phyloP scores from a whole-genome alignment of 2,888 invertebrate species.

The Eupeodes latifasciatus region DNA sequence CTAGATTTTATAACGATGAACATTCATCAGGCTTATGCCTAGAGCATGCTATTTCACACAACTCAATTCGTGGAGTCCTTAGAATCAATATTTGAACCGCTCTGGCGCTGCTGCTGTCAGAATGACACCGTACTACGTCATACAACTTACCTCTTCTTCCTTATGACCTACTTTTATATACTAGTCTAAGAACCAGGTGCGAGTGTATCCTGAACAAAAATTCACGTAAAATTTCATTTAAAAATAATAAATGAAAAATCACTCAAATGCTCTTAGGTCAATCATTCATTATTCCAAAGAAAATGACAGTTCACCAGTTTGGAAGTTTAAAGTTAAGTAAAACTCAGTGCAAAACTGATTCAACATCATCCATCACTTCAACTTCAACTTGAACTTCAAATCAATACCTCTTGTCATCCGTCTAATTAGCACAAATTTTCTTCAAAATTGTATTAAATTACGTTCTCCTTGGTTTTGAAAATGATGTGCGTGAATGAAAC shows the following conservation, averaged over 20 bases:
- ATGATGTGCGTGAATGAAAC: background rate
- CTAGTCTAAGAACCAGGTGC: too few relatives aligned
- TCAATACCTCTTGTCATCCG: slow-evolving; percentile 19
- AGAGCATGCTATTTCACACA: too few relatives aligned
- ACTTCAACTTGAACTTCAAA: background rate
- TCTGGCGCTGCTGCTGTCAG: too few relatives aligned
- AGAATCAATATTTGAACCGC: too few relatives aligned
- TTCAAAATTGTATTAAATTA: background rate
- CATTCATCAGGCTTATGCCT: too few relatives aligned
- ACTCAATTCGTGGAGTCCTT: too few relatives aligned
- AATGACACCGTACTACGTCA: too few relatives aligned
- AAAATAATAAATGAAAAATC: background rate
- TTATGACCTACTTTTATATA: too few relatives aligned
- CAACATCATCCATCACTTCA: slow-evolving; percentile 25
- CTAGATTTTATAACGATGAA: too few relatives aligned
- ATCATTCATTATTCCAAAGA: slow-evolving; percentile 4
- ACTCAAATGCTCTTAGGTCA: background rate
- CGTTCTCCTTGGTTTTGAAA: background rate
- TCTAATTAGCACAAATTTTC: slow-evolving; percentile 18
- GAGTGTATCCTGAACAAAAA: too few relatives aligned
- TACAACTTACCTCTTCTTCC: too few relatives aligned
- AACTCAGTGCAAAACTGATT: background rate
- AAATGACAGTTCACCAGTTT: slow-evolving; percentile 8
- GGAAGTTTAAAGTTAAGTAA: background rate
- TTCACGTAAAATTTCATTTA: background rate